Evolutionary conservation across 2,113 vertebrate species (phyloP).

Genomic region (Entelurus aequoreus): DNA sequence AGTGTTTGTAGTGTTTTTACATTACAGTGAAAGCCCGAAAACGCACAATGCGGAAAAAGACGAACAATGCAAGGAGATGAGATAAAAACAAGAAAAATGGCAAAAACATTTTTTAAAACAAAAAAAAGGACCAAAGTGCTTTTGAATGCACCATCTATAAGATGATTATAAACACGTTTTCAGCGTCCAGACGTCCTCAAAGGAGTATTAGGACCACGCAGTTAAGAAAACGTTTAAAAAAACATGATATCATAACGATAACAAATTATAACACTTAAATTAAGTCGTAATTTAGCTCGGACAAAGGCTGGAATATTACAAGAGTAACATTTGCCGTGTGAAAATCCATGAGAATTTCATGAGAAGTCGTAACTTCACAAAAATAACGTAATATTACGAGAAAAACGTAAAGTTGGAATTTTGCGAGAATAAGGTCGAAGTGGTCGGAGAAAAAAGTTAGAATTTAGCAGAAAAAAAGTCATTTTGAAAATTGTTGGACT

Average conservation of each 20-base stretch:
- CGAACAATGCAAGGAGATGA: too few relatives aligned
- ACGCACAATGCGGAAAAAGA: background rate
- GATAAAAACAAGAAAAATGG: too few relatives aligned
- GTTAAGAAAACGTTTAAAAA: background rate
- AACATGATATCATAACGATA: too few relatives aligned
- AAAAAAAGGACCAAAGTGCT: background rate
- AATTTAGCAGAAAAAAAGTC: too few relatives aligned
- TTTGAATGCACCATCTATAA: background rate
- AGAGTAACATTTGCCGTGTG: background rate
- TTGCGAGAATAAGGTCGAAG: too few relatives aligned
- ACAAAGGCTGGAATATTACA: background rate
- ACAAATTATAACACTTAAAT: too few relatives aligned
- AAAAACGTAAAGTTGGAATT: too few relatives aligned
- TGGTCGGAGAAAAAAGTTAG: too few relatives aligned
- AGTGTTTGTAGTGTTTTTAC: background rate
- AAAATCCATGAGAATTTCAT: too few relatives aligned
- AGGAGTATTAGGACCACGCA: background rate
- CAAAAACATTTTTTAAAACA: background rate
- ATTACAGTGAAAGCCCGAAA: constrained; percentile 49
- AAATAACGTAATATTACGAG: too few relatives aligned
- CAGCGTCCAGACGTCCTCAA: background rate
- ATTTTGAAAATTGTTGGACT: too few relatives aligned
- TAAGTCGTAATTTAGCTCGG: background rate
- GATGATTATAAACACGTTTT: background rate
- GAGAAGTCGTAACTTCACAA: too few relatives aligned